phyloP scores from a whole-genome alignment of 2,113 vertebrate genomes.

The Chlorodrepanis virens region DNA sequence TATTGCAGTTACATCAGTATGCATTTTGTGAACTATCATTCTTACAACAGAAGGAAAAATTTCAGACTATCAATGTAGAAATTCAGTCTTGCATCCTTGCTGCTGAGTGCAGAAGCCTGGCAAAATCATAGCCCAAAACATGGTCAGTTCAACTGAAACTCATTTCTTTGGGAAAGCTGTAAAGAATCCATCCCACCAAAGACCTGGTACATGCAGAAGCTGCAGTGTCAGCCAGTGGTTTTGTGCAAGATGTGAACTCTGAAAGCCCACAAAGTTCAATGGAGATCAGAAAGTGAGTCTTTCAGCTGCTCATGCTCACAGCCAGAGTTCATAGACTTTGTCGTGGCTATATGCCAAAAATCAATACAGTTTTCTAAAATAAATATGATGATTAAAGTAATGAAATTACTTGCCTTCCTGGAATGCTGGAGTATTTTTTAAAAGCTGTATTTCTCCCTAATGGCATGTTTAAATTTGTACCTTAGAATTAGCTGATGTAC shows the following conservation, averaged over 20 bases:
- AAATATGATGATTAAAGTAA: slow-evolving; percentile 25
- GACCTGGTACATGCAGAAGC: background rate
- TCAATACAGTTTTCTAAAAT: slow-evolving; percentile 26
- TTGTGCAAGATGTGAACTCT: background rate
- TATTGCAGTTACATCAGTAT: background rate
- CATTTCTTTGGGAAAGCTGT: background rate
- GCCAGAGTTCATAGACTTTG: background rate
- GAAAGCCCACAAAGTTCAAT: background rate
- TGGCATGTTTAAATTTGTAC: background rate
- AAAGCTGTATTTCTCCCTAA: background rate
- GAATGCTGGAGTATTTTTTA: background rate
- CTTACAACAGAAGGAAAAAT: background rate
- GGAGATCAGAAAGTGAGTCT: background rate
- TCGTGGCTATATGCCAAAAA: slow-evolving; percentile 28
- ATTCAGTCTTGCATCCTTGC: background rate
- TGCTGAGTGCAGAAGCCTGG: background rate
- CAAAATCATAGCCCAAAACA: background rate
- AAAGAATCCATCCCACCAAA: background rate
- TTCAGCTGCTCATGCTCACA: background rate
- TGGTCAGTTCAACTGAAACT: background rate
- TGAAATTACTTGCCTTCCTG: slow-evolving; percentile 38
- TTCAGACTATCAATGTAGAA: background rate
- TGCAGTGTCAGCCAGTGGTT: background rate
- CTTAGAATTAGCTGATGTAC: background rate
- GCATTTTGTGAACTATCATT: background rate